phyloP scores from a whole-genome alignment of 2,888 invertebrate species.

The Cyclophora albipunctata region DNA sequence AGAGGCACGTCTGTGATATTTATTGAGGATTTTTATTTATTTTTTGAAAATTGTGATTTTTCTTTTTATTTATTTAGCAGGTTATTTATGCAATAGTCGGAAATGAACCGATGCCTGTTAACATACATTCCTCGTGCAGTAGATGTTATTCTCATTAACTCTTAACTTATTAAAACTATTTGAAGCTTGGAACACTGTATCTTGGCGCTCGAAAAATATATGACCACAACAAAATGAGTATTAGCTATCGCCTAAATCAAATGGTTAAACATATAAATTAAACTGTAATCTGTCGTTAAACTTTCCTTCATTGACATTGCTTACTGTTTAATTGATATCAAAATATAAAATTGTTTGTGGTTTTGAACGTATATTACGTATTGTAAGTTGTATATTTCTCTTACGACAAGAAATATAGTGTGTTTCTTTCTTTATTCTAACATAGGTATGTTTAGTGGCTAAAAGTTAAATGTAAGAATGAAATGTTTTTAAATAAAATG shows the following conservation, averaged over 20 bases:
- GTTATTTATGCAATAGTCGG: conserved; percentile 5
- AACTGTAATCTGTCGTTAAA: no score
- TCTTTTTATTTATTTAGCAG: conserved; percentile 11
- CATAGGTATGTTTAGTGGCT: conserved; percentile 37
- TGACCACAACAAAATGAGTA: no score
- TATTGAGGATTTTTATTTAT: conserved; percentile 33
- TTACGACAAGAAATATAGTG: no score
- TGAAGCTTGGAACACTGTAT: no score
- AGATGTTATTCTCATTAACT: background rate
- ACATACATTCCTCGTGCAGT: conserved; percentile 51
- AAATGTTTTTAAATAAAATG: conserved; percentile 38
- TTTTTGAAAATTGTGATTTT: conserved; percentile 12
- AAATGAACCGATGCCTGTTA: conserved; percentile 62
- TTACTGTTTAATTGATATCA: no score
- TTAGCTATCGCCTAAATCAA: no score
- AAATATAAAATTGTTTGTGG: no score
- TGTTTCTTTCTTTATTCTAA: conserved; percentile 19
- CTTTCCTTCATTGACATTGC: no score
- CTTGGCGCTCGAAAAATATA: conserved; percentile 11
- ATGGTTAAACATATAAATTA: no score
- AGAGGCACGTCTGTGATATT: conserved; percentile 62
- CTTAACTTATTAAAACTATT: conserved; percentile 3
- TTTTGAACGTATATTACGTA: no score
- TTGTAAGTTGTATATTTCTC: no score
- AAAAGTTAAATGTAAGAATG: conserved; percentile 25